phyloP scores from a whole-genome alignment of 2,113 vertebrate genomes.

The Eupsittula cactorum region DNA sequence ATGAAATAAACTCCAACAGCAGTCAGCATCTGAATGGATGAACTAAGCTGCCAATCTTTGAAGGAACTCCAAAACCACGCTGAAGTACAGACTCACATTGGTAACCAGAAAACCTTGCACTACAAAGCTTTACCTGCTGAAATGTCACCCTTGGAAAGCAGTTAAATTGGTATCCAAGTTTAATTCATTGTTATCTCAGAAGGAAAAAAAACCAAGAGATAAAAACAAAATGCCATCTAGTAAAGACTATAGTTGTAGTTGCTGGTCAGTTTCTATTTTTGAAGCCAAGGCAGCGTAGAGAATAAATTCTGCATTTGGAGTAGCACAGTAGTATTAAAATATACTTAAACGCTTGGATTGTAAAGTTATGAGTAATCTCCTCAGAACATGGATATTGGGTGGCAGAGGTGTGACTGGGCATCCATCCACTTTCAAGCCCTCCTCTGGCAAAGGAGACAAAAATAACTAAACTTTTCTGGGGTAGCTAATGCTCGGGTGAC shows the following conservation, averaged over 20 bases:
- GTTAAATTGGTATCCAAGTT: not conserved
- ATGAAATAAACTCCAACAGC: not conserved
- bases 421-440: not conserved
- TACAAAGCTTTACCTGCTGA: not conserved
- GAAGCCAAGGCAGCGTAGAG: not conserved
- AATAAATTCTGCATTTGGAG: not conserved
- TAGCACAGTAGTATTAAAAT: not conserved
- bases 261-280: not conserved
- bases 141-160: not conserved
- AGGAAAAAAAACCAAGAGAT: not conserved
- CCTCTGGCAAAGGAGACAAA: not conserved
- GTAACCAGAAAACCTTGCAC: not conserved
- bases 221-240: not conserved
- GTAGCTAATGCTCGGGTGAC: not conserved
- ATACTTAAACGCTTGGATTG: not conserved
- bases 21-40: not conserved
- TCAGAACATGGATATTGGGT: not conserved
- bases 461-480: not conserved
- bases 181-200: not conserved
- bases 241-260: not conserved
- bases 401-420: not conserved
- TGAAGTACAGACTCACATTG: not conserved
- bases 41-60: not conserved
- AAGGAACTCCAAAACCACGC: not conserved
- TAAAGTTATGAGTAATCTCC: not conserved